These are phyloP conservation scores for Brassicogethes aeneus DNA, from an alignment of 2,888 invertebrate species.

Conservation along the genomic window DNA sequence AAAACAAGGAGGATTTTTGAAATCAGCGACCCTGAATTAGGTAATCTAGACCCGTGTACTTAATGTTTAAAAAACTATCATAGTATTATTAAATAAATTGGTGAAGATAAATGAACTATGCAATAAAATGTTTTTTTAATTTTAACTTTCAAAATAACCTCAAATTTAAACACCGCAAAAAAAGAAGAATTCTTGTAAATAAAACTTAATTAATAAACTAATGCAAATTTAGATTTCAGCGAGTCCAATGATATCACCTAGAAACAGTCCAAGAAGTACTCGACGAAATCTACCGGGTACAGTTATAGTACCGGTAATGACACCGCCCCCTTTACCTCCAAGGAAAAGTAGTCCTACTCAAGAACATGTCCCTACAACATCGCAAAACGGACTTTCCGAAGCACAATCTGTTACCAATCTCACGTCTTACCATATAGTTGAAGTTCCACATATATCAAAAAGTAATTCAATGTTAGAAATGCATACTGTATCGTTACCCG, in stretches of 20 bases:
- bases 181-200: too few relatives aligned
- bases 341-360: conserved; percentile 47
- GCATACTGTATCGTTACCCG: conserved; percentile 19
- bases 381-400: conserved; percentile 26
- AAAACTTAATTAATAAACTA: too few relatives aligned
- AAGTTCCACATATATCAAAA: conserved; percentile 31
- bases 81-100: too few relatives aligned
- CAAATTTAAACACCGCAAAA: too few relatives aligned
- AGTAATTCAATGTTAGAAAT: conserved; percentile 39
- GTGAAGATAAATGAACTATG: too few relatives aligned
- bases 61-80: too few relatives aligned
- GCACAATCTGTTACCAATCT: conserved; percentile 34
- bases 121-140: too few relatives aligned
- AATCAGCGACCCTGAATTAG: too few relatives aligned
- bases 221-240: conserved; percentile 44
- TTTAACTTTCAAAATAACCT: too few relatives aligned
- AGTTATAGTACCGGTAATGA: conserved; percentile 28
- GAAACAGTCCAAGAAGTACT: conserved; percentile 46
- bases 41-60: too few relatives aligned
- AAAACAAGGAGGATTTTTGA: too few relatives aligned
- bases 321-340: conserved; percentile 57
- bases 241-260: conserved; percentile 50
- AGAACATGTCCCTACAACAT: conserved; percentile 30
- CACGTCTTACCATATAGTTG: conserved; percentile 23
- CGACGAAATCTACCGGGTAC: conserved; percentile 37